A percentile compares a stretch with the other conserved stretches of the same genome.
These are phyloP conservation scores for Podarcis cretensis DNA, from an alignment of 2,113 vertebrate species.

Conservation along the genomic window DNA sequence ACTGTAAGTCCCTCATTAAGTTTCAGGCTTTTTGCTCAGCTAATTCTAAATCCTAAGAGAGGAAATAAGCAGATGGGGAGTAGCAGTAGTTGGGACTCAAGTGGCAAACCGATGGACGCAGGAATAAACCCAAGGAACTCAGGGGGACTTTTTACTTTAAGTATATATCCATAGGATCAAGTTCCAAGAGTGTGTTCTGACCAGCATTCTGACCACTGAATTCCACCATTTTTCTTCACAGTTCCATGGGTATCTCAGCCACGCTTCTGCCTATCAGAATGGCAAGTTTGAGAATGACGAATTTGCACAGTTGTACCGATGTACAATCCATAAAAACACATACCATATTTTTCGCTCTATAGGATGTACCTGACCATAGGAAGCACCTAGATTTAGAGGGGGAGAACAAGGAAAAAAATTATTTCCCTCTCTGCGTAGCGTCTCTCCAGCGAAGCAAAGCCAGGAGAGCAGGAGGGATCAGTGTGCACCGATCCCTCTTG, in stretches of 20 bases:
- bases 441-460: no score
- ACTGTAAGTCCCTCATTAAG: rapidly evolving
- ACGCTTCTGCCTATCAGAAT: neutral
- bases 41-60: neutral
- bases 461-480: no score
- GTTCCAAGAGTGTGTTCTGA: no score
- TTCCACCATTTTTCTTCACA: neutral
- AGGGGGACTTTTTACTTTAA: no score
- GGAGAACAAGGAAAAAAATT: no score
- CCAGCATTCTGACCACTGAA: no score
- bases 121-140: neutral
- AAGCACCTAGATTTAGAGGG: no score
- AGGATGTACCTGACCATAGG: no score
- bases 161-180: no score
- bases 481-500: no score
- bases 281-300: neutral
- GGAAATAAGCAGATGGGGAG: neutral
- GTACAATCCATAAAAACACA: neutral
- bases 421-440: no score
- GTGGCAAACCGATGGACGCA: neutral
- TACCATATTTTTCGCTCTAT: no score
- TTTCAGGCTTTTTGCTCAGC: neutral
- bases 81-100: neutral
- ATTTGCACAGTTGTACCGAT: neutral
- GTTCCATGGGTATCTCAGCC: neutral